These are phyloP conservation scores for Macroglossus sobrinus DNA, from an alignment of 2,113 vertebrate genomes.

Conservation along the genomic window DNA sequence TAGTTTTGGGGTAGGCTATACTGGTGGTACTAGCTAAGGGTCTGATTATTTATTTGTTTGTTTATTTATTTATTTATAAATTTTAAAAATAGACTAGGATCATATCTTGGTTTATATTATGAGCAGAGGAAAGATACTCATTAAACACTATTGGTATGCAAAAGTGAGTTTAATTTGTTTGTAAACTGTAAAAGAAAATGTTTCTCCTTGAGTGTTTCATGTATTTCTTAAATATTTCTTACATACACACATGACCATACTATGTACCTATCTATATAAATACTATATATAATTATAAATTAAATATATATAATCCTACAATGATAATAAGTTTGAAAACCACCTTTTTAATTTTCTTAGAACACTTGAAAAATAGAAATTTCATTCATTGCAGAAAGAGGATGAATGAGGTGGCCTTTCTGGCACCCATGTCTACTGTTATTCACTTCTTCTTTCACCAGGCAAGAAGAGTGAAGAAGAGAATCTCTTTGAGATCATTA, in stretches of 20 bases:
- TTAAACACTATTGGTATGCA: not conserved
- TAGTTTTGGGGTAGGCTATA: not conserved
- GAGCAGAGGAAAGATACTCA: not conserved
- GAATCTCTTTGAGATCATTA: constrained; percentile 98
- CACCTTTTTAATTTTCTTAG: not conserved
- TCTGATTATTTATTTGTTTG: not conserved
- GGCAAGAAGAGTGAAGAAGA: constrained; percentile 91
- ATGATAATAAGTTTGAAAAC: not conserved
- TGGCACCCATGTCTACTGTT: fast-evolving
- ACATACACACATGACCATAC: not conserved
- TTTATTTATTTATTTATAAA: not conserved
- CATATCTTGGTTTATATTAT: not conserved
- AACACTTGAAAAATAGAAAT: not conserved
- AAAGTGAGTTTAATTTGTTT: not conserved
- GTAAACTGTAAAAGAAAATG: constrained; percentile 3
- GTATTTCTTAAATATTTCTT: not conserved
- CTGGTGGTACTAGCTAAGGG: not conserved
- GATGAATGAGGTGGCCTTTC: not conserved
- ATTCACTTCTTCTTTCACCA: constrained; percentile 66
- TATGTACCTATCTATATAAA: not conserved
- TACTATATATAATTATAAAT: not conserved
- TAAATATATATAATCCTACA: not conserved
- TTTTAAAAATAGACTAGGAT: not conserved
- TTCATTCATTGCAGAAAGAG: not conserved
- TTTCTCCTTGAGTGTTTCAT: not conserved